Evolutionary conservation across 1,140 invertebrate species (phyloP).

Genomic region (Eriosoma lanigerum): DNA sequence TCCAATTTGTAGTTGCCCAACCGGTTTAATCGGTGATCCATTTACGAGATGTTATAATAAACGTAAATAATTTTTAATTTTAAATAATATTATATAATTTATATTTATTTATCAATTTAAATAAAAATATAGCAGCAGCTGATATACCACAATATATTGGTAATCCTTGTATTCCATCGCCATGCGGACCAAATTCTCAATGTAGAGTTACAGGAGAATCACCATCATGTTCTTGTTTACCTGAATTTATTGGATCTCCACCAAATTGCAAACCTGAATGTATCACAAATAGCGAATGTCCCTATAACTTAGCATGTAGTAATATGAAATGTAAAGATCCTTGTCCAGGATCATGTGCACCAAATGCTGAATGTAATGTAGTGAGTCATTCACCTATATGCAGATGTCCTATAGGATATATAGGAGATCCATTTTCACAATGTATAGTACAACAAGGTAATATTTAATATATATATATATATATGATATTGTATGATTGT

Average conservation of each 20-base stretch:
- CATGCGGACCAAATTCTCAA: conserved; percentile 68
- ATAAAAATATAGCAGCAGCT: conserved; percentile 52
- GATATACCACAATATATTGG: conserved; percentile 54
- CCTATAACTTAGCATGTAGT: conserved; percentile 61
- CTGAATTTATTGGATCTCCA: conserved; percentile 63
- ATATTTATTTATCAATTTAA: conserved; percentile 12
- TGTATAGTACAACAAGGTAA: conserved; percentile 58
- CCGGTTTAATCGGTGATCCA: conserved; percentile 64
- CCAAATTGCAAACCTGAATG: conserved; percentile 64
- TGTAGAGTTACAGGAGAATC: conserved; percentile 64
- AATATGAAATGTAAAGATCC: conserved; percentile 62
- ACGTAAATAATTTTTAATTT: conserved; percentile 48
- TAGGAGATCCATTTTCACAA: conserved; percentile 64
- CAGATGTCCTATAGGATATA: conserved; percentile 61
- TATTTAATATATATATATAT: not conserved
- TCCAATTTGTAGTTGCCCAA: conserved; percentile 63
- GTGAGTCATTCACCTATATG: conserved; percentile 64
- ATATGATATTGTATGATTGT: not conserved
- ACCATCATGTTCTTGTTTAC: conserved; percentile 64
- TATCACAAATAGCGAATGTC: conserved; percentile 63
- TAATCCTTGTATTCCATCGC: conserved; percentile 66
- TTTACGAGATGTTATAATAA: conserved; percentile 59
- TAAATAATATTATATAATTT: not conserved
- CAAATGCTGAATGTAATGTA: conserved; percentile 61
- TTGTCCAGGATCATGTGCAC: conserved; percentile 63